phyloP scores from a whole-genome alignment of 2,888 invertebrate species.

The Aphidoletes aphidimyza region DNA sequence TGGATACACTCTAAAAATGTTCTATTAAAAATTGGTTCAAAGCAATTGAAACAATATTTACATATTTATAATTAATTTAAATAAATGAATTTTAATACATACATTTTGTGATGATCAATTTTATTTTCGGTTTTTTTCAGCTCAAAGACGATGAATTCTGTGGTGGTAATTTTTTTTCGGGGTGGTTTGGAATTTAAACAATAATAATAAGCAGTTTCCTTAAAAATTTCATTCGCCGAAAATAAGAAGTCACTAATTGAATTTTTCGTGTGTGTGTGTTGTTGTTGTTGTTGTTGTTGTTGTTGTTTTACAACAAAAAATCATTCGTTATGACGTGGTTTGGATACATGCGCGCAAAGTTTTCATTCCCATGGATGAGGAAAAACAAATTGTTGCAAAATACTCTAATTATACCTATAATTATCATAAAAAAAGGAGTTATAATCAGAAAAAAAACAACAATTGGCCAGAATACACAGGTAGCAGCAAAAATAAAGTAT shows the following conservation, averaged over 20 bases:
- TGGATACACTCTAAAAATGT: no score
- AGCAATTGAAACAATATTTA: neutral
- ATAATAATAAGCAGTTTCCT: no score
- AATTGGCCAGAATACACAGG: no score
- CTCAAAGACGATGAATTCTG: neutral
- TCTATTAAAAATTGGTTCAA: no score
- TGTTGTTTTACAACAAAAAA: neutral
- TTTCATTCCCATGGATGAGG: neutral
- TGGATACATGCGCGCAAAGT: neutral
- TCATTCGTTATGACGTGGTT: neutral
- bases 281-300: no score
- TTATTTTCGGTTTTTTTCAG: neutral
- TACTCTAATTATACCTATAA: conserved; percentile 14
- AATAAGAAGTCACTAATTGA: neutral
- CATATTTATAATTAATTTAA: neutral
- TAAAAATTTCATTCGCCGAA: neutral
- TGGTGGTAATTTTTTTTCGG: neutral
- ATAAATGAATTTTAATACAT: neutral
- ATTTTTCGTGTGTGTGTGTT: no score
- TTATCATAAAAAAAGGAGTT: neutral
- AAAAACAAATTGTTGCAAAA: neutral
- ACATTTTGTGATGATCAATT: conserved; percentile 29
- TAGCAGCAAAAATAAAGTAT: no score
- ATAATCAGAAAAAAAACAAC: neutral
- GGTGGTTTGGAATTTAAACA: no score